phyloP scores from a whole-genome alignment of 1,140 invertebrate genomes.

The Hyposmocoma kahamanoa region DNA sequence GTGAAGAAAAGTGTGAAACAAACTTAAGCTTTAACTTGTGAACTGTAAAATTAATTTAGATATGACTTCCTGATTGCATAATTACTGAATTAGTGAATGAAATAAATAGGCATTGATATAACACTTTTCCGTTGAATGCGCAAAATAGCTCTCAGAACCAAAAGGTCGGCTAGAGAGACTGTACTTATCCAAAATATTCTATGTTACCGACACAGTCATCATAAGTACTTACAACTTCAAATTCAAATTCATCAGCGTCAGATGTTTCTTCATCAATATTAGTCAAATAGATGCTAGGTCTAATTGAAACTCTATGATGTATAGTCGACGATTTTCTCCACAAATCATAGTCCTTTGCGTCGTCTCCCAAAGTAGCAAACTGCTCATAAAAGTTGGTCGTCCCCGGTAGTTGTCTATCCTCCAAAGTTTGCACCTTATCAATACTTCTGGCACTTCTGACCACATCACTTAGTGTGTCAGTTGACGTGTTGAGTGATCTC shows the following conservation, averaged over 20 bases:
- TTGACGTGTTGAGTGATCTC: conserved; percentile 4
- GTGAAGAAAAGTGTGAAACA: too few species aligned
- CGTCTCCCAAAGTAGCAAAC: conserved; percentile 45
- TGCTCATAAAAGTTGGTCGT: conserved; percentile 62
- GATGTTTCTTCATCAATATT: conserved; percentile 52
- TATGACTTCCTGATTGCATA: too few species aligned
- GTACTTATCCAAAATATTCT: too few species aligned
- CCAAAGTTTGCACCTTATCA: conserved; percentile 31
- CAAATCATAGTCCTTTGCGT: conserved; percentile 39
- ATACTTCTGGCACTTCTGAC: conserved; percentile 35
- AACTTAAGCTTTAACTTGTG: too few species aligned
- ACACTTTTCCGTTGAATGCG: too few species aligned
- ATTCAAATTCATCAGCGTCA: conserved; percentile 31
- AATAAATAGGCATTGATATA: too few species aligned
- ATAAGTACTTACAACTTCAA: conserved; percentile 47
- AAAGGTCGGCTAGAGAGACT: too few species aligned
- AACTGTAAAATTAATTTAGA: too few species aligned
- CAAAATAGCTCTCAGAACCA: too few species aligned
- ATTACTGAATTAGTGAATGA: too few species aligned
- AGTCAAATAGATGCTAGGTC: conserved; percentile 53
- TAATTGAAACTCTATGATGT: conserved; percentile 44
- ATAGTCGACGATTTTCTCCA: conserved; percentile 28
- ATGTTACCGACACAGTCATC: too few species aligned
- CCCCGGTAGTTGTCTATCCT: conserved; percentile 24
- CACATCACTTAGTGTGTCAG: too few species aligned